A percentile compares a stretch with the other conserved stretches of the same genome.
Conservation (phyloP, 2,888 invertebrate species). For the Melieria picta region DNA sequence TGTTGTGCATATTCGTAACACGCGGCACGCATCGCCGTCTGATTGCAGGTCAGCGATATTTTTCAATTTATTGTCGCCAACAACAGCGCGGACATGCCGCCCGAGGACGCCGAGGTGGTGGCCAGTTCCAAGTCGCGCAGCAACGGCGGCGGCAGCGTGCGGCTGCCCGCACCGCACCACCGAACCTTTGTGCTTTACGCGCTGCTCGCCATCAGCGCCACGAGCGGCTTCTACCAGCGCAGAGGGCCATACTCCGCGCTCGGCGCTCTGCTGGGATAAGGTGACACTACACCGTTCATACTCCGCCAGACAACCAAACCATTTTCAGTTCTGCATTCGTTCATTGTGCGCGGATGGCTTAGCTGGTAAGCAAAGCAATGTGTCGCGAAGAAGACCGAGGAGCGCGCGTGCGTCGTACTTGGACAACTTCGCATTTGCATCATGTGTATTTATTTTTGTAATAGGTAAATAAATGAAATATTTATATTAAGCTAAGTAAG, state of each 20-base stretch:
- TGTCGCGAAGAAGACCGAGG: no score
- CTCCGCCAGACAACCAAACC: no score
- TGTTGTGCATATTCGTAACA: no score
- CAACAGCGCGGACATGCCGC: conserved; percentile 61
- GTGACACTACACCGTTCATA: not conserved
- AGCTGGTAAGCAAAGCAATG: no score
- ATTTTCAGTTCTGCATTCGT: no score
- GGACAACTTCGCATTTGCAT: no score
- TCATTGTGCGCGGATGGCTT: no score
- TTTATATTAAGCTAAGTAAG: no score
- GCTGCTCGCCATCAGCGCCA: conserved; percentile 43
- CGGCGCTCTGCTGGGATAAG: not conserved
- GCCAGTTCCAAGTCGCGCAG: conserved; percentile 66
- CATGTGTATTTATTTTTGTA: no score
- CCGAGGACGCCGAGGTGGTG: conserved; percentile 66
- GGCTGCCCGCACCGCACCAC: conserved; percentile 43
- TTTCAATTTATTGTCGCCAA: conserved; percentile 73
- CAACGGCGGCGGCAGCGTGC: conserved; percentile 50
- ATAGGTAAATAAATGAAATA: no score
- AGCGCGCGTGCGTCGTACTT: no score
- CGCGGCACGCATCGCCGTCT: not conserved
- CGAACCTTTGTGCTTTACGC: conserved; percentile 31
- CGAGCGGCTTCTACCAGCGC: conserved; percentile 50
- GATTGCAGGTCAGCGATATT: conserved; percentile 73
- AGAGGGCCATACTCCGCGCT: conserved; percentile 38